Percentiles rank a stretch among this genome's conserved stretches.
These are phyloP conservation scores for Protophormia terraenovae DNA, from an alignment of 2,888 invertebrate genomes.

Conservation along the genomic window DNA sequence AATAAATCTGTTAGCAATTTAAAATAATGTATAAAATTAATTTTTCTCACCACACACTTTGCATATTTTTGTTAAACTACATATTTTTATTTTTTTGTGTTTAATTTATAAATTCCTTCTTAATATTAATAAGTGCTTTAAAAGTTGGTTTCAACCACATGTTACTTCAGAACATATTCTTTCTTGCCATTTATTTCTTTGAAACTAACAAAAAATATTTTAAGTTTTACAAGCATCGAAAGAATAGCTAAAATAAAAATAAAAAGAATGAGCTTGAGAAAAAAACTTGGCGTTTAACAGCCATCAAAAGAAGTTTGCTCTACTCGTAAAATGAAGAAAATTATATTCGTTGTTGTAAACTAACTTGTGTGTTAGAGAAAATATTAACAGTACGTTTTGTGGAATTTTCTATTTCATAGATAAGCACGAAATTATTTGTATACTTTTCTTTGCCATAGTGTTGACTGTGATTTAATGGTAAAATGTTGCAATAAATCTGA, in stretches of 20 bases:
- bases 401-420: constrained; percentile 51
- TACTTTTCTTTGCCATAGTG: constrained; percentile 27
- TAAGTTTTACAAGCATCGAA: not conserved
- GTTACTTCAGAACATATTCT: not conserved
- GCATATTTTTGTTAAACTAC: no score
- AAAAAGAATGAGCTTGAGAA: not conserved
- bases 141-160: not conserved
- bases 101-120: not conserved
- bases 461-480: constrained; percentile 20
- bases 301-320: constrained; percentile 50
- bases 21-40: no score
- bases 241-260: not conserved
- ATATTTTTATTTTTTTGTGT: no score
- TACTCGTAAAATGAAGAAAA: constrained; percentile 17
- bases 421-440: constrained; percentile 58
- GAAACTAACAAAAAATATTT: not conserved
- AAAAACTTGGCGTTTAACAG: constrained; percentile 49
- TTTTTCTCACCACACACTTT: no score
- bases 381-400: constrained; percentile 51
- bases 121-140: not conserved
- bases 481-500: constrained; percentile 27
- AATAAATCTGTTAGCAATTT: no score
- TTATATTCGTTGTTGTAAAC: constrained; percentile 41
- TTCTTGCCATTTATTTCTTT: not conserved
- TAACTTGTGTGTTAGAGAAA: constrained; percentile 25